phyloP scores from a whole-genome alignment of 1,140 invertebrate species.

The Drosophila saltans region DNA sequence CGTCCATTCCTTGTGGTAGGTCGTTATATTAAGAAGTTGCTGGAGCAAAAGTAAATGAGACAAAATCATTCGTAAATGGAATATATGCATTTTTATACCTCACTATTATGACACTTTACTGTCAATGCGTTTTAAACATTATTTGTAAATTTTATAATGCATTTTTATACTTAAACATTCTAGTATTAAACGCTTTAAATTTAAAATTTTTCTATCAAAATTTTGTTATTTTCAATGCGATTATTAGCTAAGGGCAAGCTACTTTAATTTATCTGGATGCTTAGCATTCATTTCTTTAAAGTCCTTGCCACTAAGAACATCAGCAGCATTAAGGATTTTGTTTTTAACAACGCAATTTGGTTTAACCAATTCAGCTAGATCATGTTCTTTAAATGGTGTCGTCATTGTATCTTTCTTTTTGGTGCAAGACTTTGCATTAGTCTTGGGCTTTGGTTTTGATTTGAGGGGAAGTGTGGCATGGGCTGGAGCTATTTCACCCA shows the following conservation, averaged over 20 bases:
- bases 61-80: too few species aligned
- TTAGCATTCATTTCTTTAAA: conserved; percentile 21
- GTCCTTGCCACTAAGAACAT: conserved; percentile 46
- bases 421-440: conserved; percentile 9
- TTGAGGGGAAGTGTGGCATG: conserved; percentile 54
- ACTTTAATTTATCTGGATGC: background rate
- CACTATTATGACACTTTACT: too few species aligned
- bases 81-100: too few species aligned
- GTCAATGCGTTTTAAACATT: too few species aligned
- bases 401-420: background rate
- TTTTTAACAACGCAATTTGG: conserved; percentile 77
- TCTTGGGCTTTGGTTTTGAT: background rate
- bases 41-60: conserved; percentile 7
- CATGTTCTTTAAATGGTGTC: conserved; percentile 52
- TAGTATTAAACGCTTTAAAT: background rate
- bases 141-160: too few species aligned
- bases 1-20: conserved; percentile 63
- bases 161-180: background rate
- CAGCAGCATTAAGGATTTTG: conserved; percentile 65
- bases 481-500: conserved; percentile 66
- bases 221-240: conserved; percentile 44
- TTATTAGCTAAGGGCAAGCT: conserved; percentile 36
- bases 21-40: conserved; percentile 53
- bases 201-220: conserved; percentile 60
- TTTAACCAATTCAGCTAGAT: conserved; percentile 73